These are phyloP conservation scores for Euleptes europaea DNA, from an alignment of 2,113 vertebrate species.

Conservation along the genomic window DNA sequence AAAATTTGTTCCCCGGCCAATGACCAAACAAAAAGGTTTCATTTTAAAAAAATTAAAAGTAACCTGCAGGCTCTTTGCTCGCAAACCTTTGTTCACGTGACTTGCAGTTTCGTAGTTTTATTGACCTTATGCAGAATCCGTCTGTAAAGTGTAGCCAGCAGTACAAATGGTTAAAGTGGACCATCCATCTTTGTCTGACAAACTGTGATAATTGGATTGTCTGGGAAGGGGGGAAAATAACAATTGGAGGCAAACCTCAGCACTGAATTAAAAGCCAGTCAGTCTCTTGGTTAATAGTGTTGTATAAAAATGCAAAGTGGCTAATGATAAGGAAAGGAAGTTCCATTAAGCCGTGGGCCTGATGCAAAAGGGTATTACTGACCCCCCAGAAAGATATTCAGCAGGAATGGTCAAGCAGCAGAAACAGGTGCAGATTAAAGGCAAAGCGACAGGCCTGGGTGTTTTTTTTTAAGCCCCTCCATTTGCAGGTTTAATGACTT, in stretches of 20 bases:
- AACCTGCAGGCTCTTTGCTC: background rate
- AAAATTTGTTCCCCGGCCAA: constrained; percentile 1
- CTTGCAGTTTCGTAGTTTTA: rapidly evolving
- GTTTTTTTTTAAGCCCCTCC: constrained; percentile 6
- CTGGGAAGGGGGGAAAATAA: constrained; percentile 40
- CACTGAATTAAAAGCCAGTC: constrained; percentile 53
- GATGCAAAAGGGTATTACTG: constrained; percentile 15
- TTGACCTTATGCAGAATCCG: background rate
- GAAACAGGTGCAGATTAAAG: constrained; percentile 63
- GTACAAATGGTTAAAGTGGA: constrained; percentile 24
- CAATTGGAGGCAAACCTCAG: constrained; percentile 36
- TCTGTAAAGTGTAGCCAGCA: background rate
- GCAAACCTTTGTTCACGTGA: background rate
- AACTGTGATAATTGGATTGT: constrained; percentile 63
- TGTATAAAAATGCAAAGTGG: constrained; percentile 55
- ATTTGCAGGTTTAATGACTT: constrained; percentile 43
- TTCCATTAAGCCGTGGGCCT: constrained; percentile 23
- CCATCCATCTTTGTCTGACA: constrained; percentile 32
- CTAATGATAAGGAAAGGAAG: constrained; percentile 50
- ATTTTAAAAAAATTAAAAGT: constrained; percentile 17
- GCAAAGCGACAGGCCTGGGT: background rate
- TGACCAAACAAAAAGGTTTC: background rate
- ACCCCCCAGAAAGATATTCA: constrained; percentile 5
- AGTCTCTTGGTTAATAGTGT: constrained; percentile 31
- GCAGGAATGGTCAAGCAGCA: constrained; percentile 23